phyloP scores from a whole-genome alignment of 23 tunicate species.

The Aplidium turbinatum region DNA sequence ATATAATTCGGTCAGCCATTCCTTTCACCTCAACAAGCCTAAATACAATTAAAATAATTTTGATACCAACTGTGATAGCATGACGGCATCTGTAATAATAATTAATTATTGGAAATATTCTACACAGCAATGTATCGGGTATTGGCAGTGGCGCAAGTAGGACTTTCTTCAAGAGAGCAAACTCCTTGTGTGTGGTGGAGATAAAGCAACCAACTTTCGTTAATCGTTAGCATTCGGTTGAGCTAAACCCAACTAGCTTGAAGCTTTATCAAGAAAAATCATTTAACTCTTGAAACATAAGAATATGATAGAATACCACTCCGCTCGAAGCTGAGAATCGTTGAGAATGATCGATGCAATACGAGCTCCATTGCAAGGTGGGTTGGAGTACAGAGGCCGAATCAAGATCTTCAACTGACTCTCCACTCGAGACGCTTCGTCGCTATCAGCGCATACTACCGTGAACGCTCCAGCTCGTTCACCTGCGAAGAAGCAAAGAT shows the following conservation, averaged over 20 bases:
- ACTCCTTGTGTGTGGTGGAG: no score
- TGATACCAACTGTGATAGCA: no score
- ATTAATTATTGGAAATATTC: no score
- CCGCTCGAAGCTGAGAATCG: conserved; percentile 54
- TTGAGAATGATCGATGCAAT: conserved; percentile 77
- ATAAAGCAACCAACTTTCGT: no score
- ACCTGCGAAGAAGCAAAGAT: conserved; percentile 42
- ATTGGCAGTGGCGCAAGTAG: no score
- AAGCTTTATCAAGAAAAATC: neutral
- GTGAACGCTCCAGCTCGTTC: conserved; percentile 94
- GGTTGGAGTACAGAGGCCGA: conserved; percentile 97
- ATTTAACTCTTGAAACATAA: neutral
- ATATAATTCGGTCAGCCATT: conserved; percentile 96
- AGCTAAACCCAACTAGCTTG: no score
- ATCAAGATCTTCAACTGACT: conserved; percentile 89
- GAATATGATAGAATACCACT: conserved; percentile 42
- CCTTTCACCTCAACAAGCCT: conserved; percentile 84
- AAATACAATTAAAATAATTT: no score
- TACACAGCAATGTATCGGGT: no score
- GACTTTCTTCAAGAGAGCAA: no score
- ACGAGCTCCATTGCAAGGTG: conserved; percentile 95
- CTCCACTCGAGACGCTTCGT: conserved; percentile 94
- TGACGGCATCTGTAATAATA: no score
- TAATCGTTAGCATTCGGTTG: no score
- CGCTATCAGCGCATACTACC: conserved; percentile 82